Evolutionary conservation across 2,888 invertebrate species (phyloP), one percentile per base, ranked within the genome.

Genomic region (Meloe dianella): DNA sequence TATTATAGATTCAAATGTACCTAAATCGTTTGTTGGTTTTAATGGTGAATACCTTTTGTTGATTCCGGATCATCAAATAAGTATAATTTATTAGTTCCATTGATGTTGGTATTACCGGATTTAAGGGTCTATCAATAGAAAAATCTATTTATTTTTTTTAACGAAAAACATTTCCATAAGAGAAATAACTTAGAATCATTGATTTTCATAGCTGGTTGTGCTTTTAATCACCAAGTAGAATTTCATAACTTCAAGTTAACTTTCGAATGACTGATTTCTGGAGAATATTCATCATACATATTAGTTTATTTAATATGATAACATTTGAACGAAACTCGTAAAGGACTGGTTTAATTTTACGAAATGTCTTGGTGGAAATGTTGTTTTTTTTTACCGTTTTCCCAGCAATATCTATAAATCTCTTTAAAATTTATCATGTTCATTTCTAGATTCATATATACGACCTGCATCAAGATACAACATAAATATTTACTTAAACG

Each of bases 381-480:
- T 41, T 47, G 9, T 22, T 12, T 9, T 20, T 47, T 20, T 47
- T 20, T 47, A 10, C 47, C 10, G 20, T 1, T 20, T 47, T 47
- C 47, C 47, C 47, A 47, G 47, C 47, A 47, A 47, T 47, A 20
- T 47, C 20, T 10, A 47, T 47, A 47, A 47, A 47, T 47, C 47
- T 47, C 47, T 47, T 47, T 47, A 47, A 9, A 47, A 47, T 47
- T 47, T 47, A 47, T 47, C 47, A 47, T 20, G 47, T 20, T 20
- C 47, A 47, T 47, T 47, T 47, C 20, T 47, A 47, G 47, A 47
- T 47, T 47, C 22, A 47, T 47, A 47, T 47, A 47, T 47, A 47
- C 47, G 17, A 47, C 47, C 47, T 20, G 47, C 20, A 47, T 20
- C 47, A 47, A 47, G 47, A 47, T 47, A 47, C 47, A 47, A 47